Evolutionary conservation across 2,888 invertebrate genomes (phyloP).

Genomic region (Phlogophora meticulosa): DNA sequence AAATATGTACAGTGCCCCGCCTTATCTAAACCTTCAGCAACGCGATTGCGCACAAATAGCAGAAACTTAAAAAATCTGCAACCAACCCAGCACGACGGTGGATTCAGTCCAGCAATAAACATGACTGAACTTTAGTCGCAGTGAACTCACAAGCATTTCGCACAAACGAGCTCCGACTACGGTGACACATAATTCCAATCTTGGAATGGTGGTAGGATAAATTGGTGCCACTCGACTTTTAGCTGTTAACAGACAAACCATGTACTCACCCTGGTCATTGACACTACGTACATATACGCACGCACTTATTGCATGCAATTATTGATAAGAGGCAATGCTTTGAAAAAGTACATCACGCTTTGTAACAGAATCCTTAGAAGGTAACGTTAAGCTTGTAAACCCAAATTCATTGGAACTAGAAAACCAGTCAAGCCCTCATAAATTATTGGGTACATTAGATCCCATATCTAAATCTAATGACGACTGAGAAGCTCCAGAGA

Average conservation of each 20-base stretch:
- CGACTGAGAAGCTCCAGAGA: neutral
- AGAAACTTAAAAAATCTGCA: no score
- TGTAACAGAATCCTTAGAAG: neutral
- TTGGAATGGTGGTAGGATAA: neutral
- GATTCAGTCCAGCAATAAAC: conserved; percentile 6
- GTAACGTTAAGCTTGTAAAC: neutral
- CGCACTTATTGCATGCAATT: neutral
- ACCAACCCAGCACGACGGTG: conserved; percentile 2
- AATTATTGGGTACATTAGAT: conserved; percentile 1
- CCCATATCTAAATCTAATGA: conserved; percentile 1
- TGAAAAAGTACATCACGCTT: neutral
- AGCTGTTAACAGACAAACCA: neutral
- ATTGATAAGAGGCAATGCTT: neutral
- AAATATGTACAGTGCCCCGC: neutral
- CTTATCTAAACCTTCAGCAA: conserved; percentile 12
- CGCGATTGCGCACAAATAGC: no score
- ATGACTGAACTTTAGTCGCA: no score
- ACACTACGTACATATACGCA: neutral
- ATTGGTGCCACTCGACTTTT: conserved; percentile 9
- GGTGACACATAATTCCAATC: conserved; percentile 3
- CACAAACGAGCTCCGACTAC: conserved; percentile 6
- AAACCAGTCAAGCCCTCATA: conserved; percentile 2
- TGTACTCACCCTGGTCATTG: neutral
- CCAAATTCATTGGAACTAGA: neutral
- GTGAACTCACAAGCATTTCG: no score